phyloP scores from a whole-genome alignment of 2,113 vertebrate genomes.

The Pollimyrus isidori region DNA sequence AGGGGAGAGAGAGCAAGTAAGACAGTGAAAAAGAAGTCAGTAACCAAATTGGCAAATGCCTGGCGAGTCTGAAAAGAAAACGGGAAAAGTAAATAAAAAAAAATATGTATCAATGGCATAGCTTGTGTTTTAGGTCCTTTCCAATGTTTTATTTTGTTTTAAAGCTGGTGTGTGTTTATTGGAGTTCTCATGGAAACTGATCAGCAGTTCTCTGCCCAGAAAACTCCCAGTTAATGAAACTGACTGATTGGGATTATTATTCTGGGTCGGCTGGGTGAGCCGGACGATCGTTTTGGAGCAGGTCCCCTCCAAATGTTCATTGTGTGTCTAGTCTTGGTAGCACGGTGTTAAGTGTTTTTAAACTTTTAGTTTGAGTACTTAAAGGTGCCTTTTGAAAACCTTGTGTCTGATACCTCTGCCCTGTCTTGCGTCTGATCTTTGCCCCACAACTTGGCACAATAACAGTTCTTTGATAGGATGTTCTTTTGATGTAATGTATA shows the following conservation, averaged over 20 bases:
- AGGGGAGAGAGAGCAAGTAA: slow-evolving; percentile 31
- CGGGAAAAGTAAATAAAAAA: slow-evolving; percentile 13
- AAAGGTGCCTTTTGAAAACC: neutral
- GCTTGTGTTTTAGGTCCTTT: slow-evolving; percentile 28
- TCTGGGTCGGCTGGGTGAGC: neutral
- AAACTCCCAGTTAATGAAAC: neutral
- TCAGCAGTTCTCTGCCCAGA: neutral
- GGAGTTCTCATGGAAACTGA: neutral
- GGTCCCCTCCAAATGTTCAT: neutral
- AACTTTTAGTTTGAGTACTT: neutral
- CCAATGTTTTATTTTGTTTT: slow-evolving; percentile 23
- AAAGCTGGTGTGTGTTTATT: neutral
- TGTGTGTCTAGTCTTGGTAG: neutral
- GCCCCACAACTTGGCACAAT: neutral
- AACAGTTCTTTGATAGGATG: slow-evolving; percentile 38
- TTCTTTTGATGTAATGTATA: slow-evolving; percentile 39
- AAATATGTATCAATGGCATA: slow-evolving; percentile 23
- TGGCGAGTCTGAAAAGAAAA: slow-evolving; percentile 31
- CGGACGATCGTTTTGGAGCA: neutral
- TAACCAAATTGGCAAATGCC: slow-evolving; percentile 36
- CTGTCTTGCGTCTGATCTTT: neutral
- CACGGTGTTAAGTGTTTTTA: neutral
- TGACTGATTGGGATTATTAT: too few relatives aligned
- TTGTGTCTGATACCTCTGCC: neutral
- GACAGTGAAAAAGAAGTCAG: slow-evolving; percentile 30